phyloP scores from a whole-genome alignment of 2,888 invertebrate species.

The Blastobasis adustella region DNA sequence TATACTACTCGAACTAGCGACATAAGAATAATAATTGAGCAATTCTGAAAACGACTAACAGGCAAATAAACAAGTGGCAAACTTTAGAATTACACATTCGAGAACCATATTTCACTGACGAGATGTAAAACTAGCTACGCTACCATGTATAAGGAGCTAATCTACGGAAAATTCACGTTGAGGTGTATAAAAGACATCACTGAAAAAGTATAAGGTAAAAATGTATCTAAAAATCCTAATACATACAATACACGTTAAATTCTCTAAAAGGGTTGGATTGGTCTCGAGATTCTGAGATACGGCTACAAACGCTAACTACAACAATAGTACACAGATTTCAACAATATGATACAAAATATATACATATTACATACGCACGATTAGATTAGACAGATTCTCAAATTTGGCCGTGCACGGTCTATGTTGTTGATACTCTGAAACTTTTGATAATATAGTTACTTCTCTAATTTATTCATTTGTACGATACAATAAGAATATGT shows the following conservation, averaged over 20 bases:
- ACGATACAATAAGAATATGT: too few species aligned
- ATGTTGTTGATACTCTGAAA: background rate
- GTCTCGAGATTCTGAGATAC: constrained; percentile 67
- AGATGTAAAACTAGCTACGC: constrained; percentile 35
- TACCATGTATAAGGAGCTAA: constrained; percentile 44
- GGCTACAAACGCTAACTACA: constrained; percentile 46
- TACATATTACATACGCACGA: constrained; percentile 7
- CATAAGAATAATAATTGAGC: constrained; percentile 43
- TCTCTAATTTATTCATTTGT: too few species aligned
- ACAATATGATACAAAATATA: constrained; percentile 69
- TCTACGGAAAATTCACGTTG: constrained; percentile 59
- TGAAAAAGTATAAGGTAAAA: constrained; percentile 60
- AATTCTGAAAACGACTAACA: constrained; percentile 37
- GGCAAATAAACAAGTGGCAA: constrained; percentile 21
- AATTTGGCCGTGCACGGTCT: constrained; percentile 1
- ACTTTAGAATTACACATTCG: constrained; percentile 22
- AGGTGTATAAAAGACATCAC: constrained; percentile 62
- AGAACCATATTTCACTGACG: constrained; percentile 29
- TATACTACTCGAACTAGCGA: too few species aligned
- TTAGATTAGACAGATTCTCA: background rate
- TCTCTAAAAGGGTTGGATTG: constrained; percentile 63
- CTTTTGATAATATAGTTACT: too few species aligned
- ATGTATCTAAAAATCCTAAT: constrained; percentile 62
- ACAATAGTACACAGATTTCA: constrained; percentile 48
- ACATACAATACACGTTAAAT: constrained; percentile 49